Conservation (phyloP, 2,113 vertebrate species). For the Serilophus lunatus region DNA sequence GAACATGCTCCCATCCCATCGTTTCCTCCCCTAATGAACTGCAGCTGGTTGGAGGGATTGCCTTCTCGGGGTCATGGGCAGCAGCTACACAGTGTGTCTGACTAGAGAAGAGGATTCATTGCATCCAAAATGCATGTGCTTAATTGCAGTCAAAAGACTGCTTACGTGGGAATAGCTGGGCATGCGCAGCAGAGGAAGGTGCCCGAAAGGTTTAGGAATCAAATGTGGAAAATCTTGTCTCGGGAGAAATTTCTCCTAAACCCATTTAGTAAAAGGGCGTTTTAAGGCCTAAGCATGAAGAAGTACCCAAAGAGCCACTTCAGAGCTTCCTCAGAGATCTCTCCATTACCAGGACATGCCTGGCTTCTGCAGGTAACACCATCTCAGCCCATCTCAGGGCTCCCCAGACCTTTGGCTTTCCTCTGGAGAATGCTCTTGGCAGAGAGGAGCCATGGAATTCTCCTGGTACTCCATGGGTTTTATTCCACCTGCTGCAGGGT, state of each 20-base stretch:
- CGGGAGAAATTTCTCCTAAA: not conserved
- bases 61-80: accelerated
- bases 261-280: not conserved
- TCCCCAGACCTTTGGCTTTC: accelerated
- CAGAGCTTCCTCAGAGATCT: not conserved
- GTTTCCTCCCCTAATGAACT: accelerated
- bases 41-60: accelerated
- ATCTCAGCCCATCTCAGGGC: accelerated
- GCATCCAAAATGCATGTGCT: not conserved
- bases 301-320: too few species aligned
- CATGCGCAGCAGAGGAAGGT: accelerated
- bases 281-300: not conserved
- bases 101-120: not conserved
- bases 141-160: not conserved
- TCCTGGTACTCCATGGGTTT: accelerated
- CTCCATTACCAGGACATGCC: accelerated
- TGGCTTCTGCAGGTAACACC: accelerated
- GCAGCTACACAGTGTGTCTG: not conserved
- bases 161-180: not conserved
- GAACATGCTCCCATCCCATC: accelerated
- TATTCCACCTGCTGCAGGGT: not conserved
- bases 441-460: not conserved
- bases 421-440: accelerated
- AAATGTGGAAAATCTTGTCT: not conserved
- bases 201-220: not conserved